phyloP scores from a whole-genome alignment of 1,140 invertebrate genomes.

The Caenorhabditis remanei region DNA sequence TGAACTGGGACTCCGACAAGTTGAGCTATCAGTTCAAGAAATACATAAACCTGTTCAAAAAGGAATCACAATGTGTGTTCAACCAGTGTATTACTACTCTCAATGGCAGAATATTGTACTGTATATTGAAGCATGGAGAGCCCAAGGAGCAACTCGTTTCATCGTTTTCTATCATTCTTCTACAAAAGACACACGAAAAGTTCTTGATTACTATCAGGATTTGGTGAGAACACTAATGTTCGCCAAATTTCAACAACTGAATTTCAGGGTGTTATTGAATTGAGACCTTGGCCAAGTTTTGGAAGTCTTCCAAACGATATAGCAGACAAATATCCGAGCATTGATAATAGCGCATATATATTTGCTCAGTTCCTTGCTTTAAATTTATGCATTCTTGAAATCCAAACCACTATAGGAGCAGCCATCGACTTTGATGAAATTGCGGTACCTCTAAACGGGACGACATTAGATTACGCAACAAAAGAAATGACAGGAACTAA shows the following conservation, averaged over 20 bases:
- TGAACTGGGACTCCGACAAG: neutral
- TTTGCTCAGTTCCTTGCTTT: neutral
- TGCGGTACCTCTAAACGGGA: neutral
- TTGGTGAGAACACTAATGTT: neutral
- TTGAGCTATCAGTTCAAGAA: neutral
- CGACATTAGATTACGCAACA: neutral
- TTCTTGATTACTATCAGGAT: neutral
- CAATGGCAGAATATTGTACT: conserved; percentile 28
- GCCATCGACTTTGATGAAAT: conserved; percentile 13
- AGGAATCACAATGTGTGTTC: neutral
- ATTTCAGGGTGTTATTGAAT: conserved; percentile 1
- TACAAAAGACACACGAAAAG: neutral
- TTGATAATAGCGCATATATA: neutral
- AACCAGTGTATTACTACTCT: conserved; percentile 18
- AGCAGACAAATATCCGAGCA: conserved; percentile 20
- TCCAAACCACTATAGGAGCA: neutral
- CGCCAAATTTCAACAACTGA: neutral
- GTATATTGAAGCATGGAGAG: conserved; percentile 35
- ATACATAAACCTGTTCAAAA: no score
- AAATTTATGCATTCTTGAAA: conserved; percentile 16
- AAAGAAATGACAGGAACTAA: neutral
- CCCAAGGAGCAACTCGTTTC: conserved; percentile 8
- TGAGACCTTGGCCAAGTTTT: neutral
- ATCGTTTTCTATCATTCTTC: conserved; percentile 5
- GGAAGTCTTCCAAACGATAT: neutral